Conservation (phyloP, 2,888 invertebrate species). For the Cryptocephalus moraei region DNA sequence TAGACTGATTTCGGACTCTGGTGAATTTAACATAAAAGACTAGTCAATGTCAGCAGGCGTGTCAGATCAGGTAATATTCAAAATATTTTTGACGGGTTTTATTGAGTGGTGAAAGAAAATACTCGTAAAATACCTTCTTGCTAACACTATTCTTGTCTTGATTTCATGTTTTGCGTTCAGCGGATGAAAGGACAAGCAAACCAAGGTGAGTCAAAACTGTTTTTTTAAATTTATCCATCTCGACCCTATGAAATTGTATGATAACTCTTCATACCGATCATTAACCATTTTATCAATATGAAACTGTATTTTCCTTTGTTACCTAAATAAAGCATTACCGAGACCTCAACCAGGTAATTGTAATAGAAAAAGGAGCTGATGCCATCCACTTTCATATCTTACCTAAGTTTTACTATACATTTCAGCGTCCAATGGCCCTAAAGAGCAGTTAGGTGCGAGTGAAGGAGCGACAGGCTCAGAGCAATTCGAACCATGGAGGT, state of each 20-base stretch:
- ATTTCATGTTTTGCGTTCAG: conserved; percentile 47
- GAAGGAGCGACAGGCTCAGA: conserved; percentile 43
- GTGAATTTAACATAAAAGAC: conserved; percentile 47
- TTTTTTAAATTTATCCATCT: not conserved
- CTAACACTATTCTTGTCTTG: conserved; percentile 3
- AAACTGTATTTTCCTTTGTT: no score
- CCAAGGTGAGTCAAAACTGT: conserved; percentile 49
- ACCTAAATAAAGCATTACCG: no score
- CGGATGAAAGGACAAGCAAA: conserved; percentile 83
- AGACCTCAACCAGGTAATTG: no score
- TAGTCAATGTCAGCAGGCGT: conserved; percentile 86
- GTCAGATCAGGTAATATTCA: conserved; percentile 71
- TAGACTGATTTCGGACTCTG: conserved; percentile 27
- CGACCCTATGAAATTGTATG: no score
- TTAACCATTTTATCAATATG: no score
- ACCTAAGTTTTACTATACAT: not conserved
- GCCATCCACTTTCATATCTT: no score
- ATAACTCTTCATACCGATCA: no score
- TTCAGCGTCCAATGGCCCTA: conserved; percentile 65
- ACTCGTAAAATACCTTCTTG: conserved; percentile 1
- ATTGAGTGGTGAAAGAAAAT: conserved; percentile 14
- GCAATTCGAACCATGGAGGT: conserved; percentile 71
- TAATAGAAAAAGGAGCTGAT: no score
- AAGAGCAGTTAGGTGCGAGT: conserved; percentile 67
- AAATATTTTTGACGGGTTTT: conserved; percentile 34